phyloP scores from a whole-genome alignment of 37 sponge, comb jelly and placozoan genomes.

The Lycopodina hypogea region DNA sequence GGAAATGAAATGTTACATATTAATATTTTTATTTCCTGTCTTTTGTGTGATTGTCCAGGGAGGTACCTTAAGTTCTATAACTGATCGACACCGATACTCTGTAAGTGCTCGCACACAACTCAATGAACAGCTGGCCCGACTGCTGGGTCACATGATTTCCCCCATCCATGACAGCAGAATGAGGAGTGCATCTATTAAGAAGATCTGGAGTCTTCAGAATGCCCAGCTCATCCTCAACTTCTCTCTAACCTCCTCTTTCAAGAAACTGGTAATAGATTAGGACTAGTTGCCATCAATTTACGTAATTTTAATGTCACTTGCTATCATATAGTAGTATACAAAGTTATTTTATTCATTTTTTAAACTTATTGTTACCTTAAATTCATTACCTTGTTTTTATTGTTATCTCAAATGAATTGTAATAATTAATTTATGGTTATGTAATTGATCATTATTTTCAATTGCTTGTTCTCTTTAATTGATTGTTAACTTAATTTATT shows the following conservation, averaged over 20 bases:
- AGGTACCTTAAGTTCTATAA: constrained; percentile 11
- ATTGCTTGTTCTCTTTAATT: no score
- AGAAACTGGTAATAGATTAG: constrained; percentile 46
- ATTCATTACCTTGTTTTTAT: no score
- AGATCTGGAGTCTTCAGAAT: constrained; percentile 36
- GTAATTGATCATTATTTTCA: no score
- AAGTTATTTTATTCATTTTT: background rate
- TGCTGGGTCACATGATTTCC: constrained; percentile 42
- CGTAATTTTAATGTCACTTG: background rate
- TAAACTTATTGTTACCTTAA: no score
- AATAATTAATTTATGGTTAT: no score
- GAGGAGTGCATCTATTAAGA: constrained; percentile 28
- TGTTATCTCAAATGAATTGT: no score
- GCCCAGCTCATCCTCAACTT: constrained; percentile 23
- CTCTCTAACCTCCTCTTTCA: constrained; percentile 23
- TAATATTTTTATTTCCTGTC: no score
- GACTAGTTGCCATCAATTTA: no score
- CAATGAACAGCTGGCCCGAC: constrained; percentile 37
- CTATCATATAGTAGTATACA: no score
- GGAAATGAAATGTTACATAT: no score
- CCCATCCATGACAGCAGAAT: constrained; percentile 24
- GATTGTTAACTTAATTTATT: no score
- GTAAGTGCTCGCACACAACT: constrained; percentile 33
- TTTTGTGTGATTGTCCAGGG: background rate
- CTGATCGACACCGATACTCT: constrained; percentile 34